phyloP scores from a whole-genome alignment of 2,888 invertebrate genomes.

The Luffia ferchaultella region DNA sequence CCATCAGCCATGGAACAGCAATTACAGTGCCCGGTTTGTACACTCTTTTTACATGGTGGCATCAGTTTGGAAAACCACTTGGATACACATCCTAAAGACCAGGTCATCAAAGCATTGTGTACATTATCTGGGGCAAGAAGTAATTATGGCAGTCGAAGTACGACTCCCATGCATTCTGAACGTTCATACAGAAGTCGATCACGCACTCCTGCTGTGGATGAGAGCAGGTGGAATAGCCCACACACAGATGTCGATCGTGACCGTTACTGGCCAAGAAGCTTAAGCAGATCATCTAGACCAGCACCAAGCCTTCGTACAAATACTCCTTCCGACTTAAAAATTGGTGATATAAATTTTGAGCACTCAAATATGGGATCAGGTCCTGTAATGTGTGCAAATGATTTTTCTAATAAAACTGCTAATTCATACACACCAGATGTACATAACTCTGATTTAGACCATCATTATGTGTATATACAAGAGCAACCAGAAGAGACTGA shows the following conservation, averaged over 20 bases:
- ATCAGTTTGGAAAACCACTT: slow-evolving; percentile 83
- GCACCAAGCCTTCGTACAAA: slow-evolving; percentile 36
- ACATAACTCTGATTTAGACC: slow-evolving; percentile 35
- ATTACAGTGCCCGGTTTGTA: slow-evolving; percentile 83
- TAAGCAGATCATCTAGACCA: slow-evolving; percentile 40
- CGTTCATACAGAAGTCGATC: slow-evolving; percentile 49
- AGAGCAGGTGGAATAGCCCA: slow-evolving; percentile 35
- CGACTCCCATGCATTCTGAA: slow-evolving; percentile 46
- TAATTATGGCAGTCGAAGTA: slow-evolving; percentile 43
- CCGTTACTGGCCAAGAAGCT: slow-evolving; percentile 31
- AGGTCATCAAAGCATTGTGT: slow-evolving; percentile 83
- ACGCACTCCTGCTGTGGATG: slow-evolving; percentile 43
- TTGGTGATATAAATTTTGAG: slow-evolving; percentile 40
- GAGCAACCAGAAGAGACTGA: slow-evolving; percentile 50
- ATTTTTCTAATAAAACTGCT: slow-evolving; percentile 37
- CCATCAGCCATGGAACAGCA: slow-evolving; percentile 45
- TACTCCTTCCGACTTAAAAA: slow-evolving; percentile 38
- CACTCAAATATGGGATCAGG: slow-evolving; percentile 21
- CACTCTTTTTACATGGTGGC: slow-evolving; percentile 82
- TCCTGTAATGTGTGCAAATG: slow-evolving; percentile 21
- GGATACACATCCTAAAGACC: slow-evolving; percentile 88
- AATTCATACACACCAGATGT: slow-evolving; percentile 33
- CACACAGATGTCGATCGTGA: slow-evolving; percentile 41
- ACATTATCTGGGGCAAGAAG: slow-evolving; percentile 49
- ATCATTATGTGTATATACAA: slow-evolving; percentile 37